Base-by-base conservation (phyloP, 1,140 invertebrate species). In the Panagrolaimus sp. region DNA sequence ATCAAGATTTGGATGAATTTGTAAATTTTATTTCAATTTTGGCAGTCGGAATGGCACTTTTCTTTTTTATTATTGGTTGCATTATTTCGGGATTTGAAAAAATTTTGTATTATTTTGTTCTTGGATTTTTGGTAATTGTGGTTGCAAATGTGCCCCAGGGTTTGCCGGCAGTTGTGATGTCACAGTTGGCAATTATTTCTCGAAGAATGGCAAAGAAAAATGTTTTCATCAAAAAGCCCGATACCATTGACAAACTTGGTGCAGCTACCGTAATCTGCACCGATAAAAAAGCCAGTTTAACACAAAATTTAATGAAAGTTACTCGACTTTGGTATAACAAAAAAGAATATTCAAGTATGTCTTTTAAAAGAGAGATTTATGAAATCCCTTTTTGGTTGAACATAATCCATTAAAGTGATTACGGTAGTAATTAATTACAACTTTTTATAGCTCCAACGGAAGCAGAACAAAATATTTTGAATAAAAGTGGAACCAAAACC, bases 261-360 rank as follows among this genome's bases (percentile, higher is more conserved):
- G 98, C 95, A 84, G 94, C 96, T 0, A 96, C 93, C 86, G 91
- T 97, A 7, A 93, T 98, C 69, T 98, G 94, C 85, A 95, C 92
- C 1, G 94, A 98, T 86, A 98, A 98, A 87, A 98, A 94, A 28
- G 96, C 96, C 28, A 99, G 96, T 0, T 87, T 99, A 43, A 99
- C 96, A 0, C 91, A 93, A 84, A 98, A 98, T 84, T 93, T 97
- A 85, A 98, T 98, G 94, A 97, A 94, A 0, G 93, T 93, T 7
- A 96, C 93, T 2, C 89, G 90, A 43, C 58, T 78, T 1, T 79
- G 73, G 66, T 74, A 70, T 67, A 77, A 77, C 47, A 52, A 48
- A 17, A 45, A 66, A 14, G 28, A 55, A 6, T 24, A n/a, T 5
- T 67, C 67, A 68, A 28, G 66, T 63, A 68, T 12, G 10, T 63